Conservation (phyloP, 2,113 vertebrate genomes). For the human region DNA sequence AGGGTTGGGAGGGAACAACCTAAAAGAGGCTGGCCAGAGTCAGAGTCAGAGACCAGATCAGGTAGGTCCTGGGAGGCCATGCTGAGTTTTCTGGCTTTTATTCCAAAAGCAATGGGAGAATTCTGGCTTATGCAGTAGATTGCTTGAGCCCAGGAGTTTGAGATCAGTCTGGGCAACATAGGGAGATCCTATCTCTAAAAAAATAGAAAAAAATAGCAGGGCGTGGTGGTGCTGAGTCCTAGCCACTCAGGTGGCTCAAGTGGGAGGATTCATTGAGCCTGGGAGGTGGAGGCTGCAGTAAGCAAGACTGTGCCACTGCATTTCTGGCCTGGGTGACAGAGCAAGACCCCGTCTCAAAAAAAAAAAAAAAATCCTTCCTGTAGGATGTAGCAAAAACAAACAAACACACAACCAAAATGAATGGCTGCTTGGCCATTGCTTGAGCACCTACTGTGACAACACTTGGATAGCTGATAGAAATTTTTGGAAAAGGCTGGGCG, state of each 20-base stretch:
- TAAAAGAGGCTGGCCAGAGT: not conserved
- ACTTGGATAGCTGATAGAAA: not conserved
- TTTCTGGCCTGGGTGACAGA: too few species aligned
- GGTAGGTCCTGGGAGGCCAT: not conserved
- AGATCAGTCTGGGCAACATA: too few species aligned
- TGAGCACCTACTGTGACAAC: not conserved
- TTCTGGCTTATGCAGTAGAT: not conserved
- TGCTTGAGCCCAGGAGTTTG: too few species aligned
- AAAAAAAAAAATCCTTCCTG: too few species aligned
- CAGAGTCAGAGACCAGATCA: not conserved
- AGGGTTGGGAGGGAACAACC: not conserved
- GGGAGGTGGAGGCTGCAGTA: too few species aligned
- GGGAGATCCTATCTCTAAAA: not conserved
- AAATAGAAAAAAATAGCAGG: not conserved
- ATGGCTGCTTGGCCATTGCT: not conserved
- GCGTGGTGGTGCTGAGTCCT: too few species aligned
- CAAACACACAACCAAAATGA: not conserved
- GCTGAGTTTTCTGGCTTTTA: not conserved
- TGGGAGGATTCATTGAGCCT: too few species aligned
- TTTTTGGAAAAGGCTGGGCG: too few species aligned
- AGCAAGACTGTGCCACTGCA: too few species aligned
- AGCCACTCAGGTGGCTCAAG: too few species aligned
- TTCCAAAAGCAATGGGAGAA: not conserved
- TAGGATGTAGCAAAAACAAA: too few species aligned
- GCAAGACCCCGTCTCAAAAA: too few species aligned